Percentiles rank a stretch among this genome's conserved stretches.
phyloP scores from a whole-genome alignment of 2,113 vertebrate species.

The Corythaixoides concolor region DNA sequence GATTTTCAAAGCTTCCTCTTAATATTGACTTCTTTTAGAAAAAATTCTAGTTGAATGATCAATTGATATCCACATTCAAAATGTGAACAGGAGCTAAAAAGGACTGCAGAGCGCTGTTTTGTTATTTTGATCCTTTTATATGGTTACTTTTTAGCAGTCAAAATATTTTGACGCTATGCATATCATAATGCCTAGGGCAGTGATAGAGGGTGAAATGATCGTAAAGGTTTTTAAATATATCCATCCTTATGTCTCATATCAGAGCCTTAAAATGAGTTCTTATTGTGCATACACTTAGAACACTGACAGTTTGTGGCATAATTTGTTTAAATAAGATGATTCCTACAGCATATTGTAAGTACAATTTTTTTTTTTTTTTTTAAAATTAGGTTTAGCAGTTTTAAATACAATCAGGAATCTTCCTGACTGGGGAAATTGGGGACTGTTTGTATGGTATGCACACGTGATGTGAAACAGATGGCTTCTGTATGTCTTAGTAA shows the following conservation, averaged over 20 bases:
- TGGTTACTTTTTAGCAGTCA: background rate
- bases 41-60: background rate
- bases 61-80: background rate
- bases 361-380: background rate
- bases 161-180: background rate
- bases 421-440: background rate
- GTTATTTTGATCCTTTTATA: background rate
- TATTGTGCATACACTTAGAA: background rate
- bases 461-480: background rate
- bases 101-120: background rate
- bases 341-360: background rate
- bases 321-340: background rate
- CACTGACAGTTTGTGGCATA: background rate
- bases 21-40: background rate
- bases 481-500: background rate
- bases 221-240: background rate
- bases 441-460: background rate
- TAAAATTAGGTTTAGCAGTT: background rate
- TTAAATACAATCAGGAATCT: background rate
- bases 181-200: background rate
- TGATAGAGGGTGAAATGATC: background rate
- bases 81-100: background rate
- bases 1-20: background rate
- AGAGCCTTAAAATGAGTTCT: background rate
- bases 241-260: background rate